Evolutionary conservation across 2,888 invertebrate species (phyloP), one percentile per base, ranked within the genome.

Genomic region (Corbicula japonica): DNA sequence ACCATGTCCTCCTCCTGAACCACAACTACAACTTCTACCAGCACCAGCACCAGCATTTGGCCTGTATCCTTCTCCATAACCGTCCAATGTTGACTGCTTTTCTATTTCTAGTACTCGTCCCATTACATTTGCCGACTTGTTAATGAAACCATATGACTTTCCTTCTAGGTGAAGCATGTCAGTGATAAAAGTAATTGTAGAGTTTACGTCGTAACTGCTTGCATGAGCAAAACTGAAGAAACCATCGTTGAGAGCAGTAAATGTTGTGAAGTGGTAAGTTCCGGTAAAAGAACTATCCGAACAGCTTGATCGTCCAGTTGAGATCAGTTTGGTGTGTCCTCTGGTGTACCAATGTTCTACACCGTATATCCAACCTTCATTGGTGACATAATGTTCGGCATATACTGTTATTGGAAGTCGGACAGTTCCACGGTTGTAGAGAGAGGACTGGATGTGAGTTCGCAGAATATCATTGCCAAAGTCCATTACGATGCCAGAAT

Each of bases 1-100:
- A 28, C 87, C 89, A 72, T 89, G 83, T 2, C 86, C 84, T 6
- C 80, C 89, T 21, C 89, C 89, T 12, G 83, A 70, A 0, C 88
- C 88, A 56, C 83, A 76, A 0, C 80, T 63, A 66, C 77, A 76
- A 28, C 58, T 28, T 26, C 60, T 54, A 8, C 87, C 86, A n/a
- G 76, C 58, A 6, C 89, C 88, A 21, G 82, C 79, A 4, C 89
- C 89, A 41, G 28, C 0, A 35, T 34, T 61, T 32, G 73, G 34
- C n/a, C 10, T 38, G 62, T 86, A 85, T 5, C 87, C 88, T 46
- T 62, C 48, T 8, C 72, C 78, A 28, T 69, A 76, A 2, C 88
- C 87, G 68, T 63, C 75, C 5, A 89, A 35, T 15, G 46, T 52
- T n/a, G 82, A 72, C 34, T 70, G 72, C 44, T 86, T 86, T 50